Conservation (phyloP, 2,797 vertebrate species). For the Acropternis orthonyx region DNA sequence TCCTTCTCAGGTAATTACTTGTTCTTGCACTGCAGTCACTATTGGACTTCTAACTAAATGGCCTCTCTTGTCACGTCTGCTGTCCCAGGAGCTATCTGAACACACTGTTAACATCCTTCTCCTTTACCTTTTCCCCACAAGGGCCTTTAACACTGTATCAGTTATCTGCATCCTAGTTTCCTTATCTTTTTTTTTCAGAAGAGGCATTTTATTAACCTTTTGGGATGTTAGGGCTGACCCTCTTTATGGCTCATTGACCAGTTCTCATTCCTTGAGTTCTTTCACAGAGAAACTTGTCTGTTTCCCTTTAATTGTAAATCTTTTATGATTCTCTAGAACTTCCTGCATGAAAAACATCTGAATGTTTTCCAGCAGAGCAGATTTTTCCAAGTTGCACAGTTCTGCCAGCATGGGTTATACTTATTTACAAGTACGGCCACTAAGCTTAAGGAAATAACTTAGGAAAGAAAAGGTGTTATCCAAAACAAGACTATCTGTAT, state of each 20-base stretch:
- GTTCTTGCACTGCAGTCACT: background rate
- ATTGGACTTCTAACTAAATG: background rate
- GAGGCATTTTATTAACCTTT: conserved; percentile 35
- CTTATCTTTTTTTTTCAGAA: background rate
- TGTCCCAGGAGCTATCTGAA: background rate
- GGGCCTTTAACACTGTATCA: background rate
- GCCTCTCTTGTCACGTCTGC: background rate
- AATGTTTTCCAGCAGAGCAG: conserved; percentile 6
- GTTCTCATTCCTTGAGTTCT: conserved; percentile 57
- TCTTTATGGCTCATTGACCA: conserved; percentile 34
- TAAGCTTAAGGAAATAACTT: background rate
- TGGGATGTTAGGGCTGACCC: background rate
- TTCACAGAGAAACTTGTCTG: conserved; percentile 42
- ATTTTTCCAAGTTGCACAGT: background rate
- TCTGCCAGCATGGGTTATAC: background rate
- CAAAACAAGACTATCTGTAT: background rate
- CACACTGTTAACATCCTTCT: background rate
- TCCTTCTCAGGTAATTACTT: background rate
- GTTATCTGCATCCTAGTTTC: background rate
- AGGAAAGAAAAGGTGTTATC: background rate
- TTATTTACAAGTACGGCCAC: background rate
- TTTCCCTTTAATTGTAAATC: conserved; percentile 40
- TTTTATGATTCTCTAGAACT: conserved; percentile 26
- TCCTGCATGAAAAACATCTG: conserved; percentile 23
- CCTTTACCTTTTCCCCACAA: background rate